phyloP scores from a whole-genome alignment of 2,888 invertebrate species.

The Eilema sororculum region DNA sequence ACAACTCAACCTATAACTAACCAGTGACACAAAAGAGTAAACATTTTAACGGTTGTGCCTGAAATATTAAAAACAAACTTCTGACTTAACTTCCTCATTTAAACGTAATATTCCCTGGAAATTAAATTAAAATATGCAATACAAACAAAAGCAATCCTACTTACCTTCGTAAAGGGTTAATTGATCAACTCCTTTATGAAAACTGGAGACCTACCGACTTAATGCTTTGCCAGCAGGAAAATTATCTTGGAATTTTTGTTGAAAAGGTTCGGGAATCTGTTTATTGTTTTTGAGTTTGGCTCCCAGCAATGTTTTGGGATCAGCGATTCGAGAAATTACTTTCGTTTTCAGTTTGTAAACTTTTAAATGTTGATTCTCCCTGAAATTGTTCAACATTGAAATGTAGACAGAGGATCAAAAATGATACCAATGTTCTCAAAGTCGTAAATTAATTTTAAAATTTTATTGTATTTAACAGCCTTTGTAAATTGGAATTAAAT shows the following conservation, averaged over 20 bases:
- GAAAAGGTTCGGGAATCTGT: conserved; percentile 58
- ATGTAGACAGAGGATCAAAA: conserved; percentile 44
- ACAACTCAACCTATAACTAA: too few species aligned
- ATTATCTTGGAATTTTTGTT: conserved; percentile 68
- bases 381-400: conserved; percentile 47
- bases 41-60: not conserved
- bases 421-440: conserved; percentile 39
- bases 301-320: conserved; percentile 62
- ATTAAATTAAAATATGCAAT: not conserved
- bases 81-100: not conserved
- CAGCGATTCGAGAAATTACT: conserved; percentile 69
- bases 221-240: conserved; percentile 61
- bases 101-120: not conserved
- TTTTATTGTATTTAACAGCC: conserved; percentile 23
- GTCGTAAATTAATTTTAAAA: conserved; percentile 43
- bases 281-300: conserved; percentile 75
- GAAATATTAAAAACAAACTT: not conserved
- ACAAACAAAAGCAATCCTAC: not conserved
- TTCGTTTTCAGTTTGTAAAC: conserved; percentile 57
- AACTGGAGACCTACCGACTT: conserved; percentile 51
- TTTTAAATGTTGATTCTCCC: conserved; percentile 58
- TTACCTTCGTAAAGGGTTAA: conserved; percentile 16
- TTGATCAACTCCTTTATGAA: conserved; percentile 43
- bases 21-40: too few species aligned
- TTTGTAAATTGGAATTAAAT: conserved; percentile 13